Conservation (phyloP, 2,113 vertebrate species). For the Microcebus murinus region DNA sequence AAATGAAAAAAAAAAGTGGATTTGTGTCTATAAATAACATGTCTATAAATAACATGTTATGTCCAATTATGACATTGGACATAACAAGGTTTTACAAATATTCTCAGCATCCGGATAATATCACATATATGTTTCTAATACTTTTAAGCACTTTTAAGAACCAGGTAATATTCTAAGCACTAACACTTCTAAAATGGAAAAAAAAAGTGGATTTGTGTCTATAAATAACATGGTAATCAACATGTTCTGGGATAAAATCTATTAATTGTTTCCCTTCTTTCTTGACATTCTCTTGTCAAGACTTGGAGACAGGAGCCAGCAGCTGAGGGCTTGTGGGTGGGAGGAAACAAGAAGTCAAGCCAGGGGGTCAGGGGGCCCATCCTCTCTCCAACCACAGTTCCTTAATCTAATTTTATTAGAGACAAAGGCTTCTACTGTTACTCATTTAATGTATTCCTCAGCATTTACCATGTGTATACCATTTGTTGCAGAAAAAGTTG, state of each 20-base stretch:
- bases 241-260: neutral
- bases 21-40: neutral
- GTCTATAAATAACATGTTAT: too few relatives aligned
- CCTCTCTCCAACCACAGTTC: neutral
- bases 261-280: neutral
- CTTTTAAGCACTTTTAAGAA: neutral
- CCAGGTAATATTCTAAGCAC: neutral
- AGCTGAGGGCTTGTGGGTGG: neutral
- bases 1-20: neutral
- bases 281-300: neutral
- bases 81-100: neutral
- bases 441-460: neutral
- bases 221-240: neutral
- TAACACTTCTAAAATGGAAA: neutral
- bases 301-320: neutral
- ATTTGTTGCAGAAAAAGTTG: neutral
- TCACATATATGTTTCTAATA: neutral
- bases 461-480: neutral
- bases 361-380: neutral
- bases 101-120: neutral
- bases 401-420: neutral
- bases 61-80: neutral
- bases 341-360: neutral
- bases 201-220: neutral
- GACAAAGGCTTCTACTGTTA: neutral